Evolutionary conservation across 2,888 invertebrate genomes (phyloP), one percentile per base, ranked within the genome.

Genomic region (Patella depressa): DNA sequence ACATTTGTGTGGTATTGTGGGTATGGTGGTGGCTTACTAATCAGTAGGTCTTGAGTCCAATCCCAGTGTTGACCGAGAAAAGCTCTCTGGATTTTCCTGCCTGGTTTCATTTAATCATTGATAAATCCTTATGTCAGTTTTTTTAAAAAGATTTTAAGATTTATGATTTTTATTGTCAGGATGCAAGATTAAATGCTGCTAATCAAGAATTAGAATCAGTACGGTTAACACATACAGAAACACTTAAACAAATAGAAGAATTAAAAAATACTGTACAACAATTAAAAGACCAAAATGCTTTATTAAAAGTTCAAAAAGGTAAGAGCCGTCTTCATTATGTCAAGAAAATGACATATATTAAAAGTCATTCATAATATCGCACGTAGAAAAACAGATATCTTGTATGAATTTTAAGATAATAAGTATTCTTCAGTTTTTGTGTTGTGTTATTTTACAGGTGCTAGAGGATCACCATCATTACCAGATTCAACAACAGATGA

Each of bases 201-300:
- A 86, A 81, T 45, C 79, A 83, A 53, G 86, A 90, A 71, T 80
- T 91, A 54, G 84, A 88, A 11, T 85, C 87, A 34, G 73, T 89
- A 29, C 85, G 88, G 79, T 74, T 80, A 0, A 87, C 89, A 75
- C 83, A 88, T 78, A 73, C 81, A 3, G 80, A 81, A 24, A 74
- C 85, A 4, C 81, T 87, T 72, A 83, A 79, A 72, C 93, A 94
- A 85, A 86, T 96, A 1, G 93, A 94, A 80, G 95, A 97, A 89
- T 93, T 96, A 7, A 92, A 93, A 83, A 93, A 94, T n/a, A 94
- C 94, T 0, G 94, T 96, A 85, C 94, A 95, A 1, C 95, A 95
- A 85, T 93, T 97, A 4, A 94, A 94, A 84, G 97, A 97, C 91
- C 97, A 97, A 92, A 97, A 96, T 91, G 95, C 96, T 0, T 92